Conservation (phyloP, 92 coral and sea anemone genomes). For the Zoanthus solanderi region DNA sequence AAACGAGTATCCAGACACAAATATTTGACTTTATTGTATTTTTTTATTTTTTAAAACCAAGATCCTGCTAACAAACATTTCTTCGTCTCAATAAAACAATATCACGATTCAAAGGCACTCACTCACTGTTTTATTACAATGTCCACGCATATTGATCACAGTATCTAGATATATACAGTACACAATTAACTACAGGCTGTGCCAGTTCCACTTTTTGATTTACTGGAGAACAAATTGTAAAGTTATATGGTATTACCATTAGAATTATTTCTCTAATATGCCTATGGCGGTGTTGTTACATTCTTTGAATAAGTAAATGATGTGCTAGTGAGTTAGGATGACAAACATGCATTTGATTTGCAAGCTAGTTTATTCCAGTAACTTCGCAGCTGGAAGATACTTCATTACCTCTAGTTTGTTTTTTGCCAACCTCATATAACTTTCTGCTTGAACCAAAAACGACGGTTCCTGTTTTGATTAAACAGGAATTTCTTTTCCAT, state of each 20-base stretch:
- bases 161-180: too few species aligned
- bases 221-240: constrained; percentile 1
- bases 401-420: background rate
- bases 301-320: constrained; percentile 6
- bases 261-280: background rate
- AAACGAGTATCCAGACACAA: too few species aligned
- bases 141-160: too few species aligned
- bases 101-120: too few species aligned
- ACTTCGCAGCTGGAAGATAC: background rate
- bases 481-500: background rate
- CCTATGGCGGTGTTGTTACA: background rate
- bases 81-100: too few species aligned
- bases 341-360: background rate
- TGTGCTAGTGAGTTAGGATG: background rate
- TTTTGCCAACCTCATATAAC: background rate
- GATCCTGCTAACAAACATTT: too few species aligned
- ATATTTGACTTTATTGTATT: too few species aligned
- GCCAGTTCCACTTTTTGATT: too few species aligned
- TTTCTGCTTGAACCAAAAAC: background rate
- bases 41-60: too few species aligned
- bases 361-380: background rate
- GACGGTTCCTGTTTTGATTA: background rate
- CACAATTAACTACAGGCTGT: too few species aligned
- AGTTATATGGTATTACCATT: background rate
- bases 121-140: too few species aligned